Evolutionary conservation across 2,888 invertebrate species (phyloP), one percentile per base, ranked within the genome.

Genomic region (Agonopterix heracliana): DNA sequence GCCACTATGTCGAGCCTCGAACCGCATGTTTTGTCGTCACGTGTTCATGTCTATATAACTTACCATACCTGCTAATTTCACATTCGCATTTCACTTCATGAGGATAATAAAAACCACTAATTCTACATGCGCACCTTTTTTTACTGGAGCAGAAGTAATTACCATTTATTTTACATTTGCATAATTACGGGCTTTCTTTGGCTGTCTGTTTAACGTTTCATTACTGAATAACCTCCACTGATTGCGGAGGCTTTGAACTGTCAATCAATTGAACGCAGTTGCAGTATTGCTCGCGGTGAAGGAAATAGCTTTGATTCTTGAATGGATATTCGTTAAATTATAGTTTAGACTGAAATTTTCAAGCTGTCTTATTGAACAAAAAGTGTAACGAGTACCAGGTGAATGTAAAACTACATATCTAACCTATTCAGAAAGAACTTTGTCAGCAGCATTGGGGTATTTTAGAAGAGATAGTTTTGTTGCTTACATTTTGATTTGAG

Each of bases 1-100:
- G 71, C 67, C 68, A 67, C 70, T 70, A 63, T 54, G 67, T 66
- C 65, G 71, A 68, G 67, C 60, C 63, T 66, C 65, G 71, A 68
- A 68, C 61, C 64, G 36, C 48, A 45, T 45, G 47, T 41, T 48
- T 48, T 46, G 14, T 26, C 36, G 26, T 36, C 52, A 52, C 49
- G 49, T 52, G 49, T 34, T 52, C 34, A 5, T 26, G 26, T 1
- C 26, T 26, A 5, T 7, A 46, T 49, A 47, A 52, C 46, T 52
- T 47, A 49, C 38, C 17, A 34, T 14, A 43, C 42, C 49, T 26
- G 47, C 47, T 45, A 48, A 49, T 52, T 48, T 48, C 47, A 1
- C 7, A 45, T 50, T 50, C 47, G 42, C 48, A 47, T 51, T 46
- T 47, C 26, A 41, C 10, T 44, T 10, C 17, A 11, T 17, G n/a